These are phyloP conservation scores for Alviniconcha strummeri DNA, from an alignment of 2,888 invertebrate genomes.

Conservation along the genomic window DNA sequence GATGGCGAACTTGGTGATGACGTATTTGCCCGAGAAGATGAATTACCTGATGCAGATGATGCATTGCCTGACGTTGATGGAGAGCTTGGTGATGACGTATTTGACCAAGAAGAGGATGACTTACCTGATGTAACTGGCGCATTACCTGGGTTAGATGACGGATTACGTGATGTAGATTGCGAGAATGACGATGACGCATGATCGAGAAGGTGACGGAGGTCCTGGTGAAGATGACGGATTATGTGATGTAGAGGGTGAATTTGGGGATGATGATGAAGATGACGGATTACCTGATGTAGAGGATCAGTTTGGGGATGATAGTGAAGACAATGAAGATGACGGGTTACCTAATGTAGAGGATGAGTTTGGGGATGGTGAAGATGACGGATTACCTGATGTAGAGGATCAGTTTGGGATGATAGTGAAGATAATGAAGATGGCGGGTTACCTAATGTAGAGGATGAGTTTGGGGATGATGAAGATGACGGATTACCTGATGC, in stretches of 20 bases:
- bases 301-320: slow-evolving; percentile 17
- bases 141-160: background rate
- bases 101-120: background rate
- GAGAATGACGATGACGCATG: background rate
- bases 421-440: background rate
- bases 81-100: background rate
- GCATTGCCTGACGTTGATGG: slow-evolving; percentile 8
- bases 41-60: background rate
- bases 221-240: background rate
- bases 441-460: background rate
- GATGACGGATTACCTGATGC: slow-evolving; percentile 9
- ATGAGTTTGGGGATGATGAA: background rate
- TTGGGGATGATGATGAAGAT: no score
- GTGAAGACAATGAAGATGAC: background rate
- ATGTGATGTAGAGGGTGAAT: no score
- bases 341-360: background rate
- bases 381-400: slow-evolving; percentile 29
- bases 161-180: slow-evolving; percentile 10
- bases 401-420: slow-evolving; percentile 20
- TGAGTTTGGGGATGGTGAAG: background rate
- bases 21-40: background rate
- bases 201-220: background rate
- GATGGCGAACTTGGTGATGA: background rate
- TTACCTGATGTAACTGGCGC: background rate
- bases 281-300: slow-evolving; percentile 21